Evolutionary conservation across 2,113 vertebrate species (phyloP), one percentile per base, ranked within the genome.

Genomic region (Acanthisitta chloris): DNA sequence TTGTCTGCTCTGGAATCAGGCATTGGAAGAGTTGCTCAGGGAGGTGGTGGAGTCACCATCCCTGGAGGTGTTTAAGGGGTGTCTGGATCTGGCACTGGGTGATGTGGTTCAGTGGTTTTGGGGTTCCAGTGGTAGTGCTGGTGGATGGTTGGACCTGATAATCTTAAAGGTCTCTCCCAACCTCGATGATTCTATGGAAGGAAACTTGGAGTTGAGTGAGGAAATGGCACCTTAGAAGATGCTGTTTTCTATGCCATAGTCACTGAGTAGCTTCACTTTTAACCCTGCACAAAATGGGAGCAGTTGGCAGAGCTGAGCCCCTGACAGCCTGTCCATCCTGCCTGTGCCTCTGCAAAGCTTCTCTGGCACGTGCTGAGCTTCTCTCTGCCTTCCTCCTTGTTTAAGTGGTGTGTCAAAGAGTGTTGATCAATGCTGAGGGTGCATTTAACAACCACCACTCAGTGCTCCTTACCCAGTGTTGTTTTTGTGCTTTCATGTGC

Each of bases 1-100:
- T 31, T 0, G 0, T 3, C 0, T 0, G 33, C n/a, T 5, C 29
- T 20, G 21, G n/a, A n/a, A n/a, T n/a, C n/a, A n/a, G n/a, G n/a
- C n/a, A n/a, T n/a, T n/a, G n/a, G n/a, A n/a, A n/a, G n/a, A n/a
- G n/a, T n/a, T n/a, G n/a, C n/a, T n/a, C n/a, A n/a, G n/a, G n/a
- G n/a, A n/a, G n/a, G n/a, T n/a, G n/a, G n/a, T n/a, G n/a, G n/a
- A n/a, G n/a, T n/a, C n/a, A n/a, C n/a, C n/a, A n/a, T n/a, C n/a
- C n/a, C n/a, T n/a, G n/a, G n/a, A n/a, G n/a, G n/a, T n/a, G 40
- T n/a, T n/a, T n/a, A n/a, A n/a, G n/a, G n/a, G n/a, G n/a, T n/a
- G n/a, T n/a, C n/a, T n/a, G n/a, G n/a, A n/a, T n/a, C n/a, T n/a
- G n/a, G n/a, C n/a, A n/a, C n/a, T n/a, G n/a, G n/a, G n/a, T n/a